phyloP scores from a whole-genome alignment of 2,797 vertebrate genomes.

The Pseudotriccus pelzelni region DNA sequence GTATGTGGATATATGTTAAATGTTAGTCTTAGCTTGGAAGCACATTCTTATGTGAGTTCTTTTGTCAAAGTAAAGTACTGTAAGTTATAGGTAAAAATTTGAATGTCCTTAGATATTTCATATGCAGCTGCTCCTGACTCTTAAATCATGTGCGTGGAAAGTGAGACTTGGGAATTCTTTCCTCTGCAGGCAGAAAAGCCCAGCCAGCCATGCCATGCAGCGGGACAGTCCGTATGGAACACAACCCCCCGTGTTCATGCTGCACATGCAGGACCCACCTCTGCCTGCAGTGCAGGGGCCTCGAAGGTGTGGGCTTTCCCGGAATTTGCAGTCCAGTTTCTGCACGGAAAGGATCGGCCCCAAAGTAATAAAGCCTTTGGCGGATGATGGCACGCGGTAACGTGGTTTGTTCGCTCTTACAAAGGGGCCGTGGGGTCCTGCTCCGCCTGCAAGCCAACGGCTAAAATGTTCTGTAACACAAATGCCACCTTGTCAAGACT shows the following conservation, averaged over 20 bases:
- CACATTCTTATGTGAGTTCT: neutral
- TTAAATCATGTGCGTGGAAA: fast-evolving
- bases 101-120: neutral
- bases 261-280: fast-evolving
- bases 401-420: neutral
- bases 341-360: neutral
- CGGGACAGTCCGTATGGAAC: neutral
- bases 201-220: too few relatives aligned
- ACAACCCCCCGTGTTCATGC: fast-evolving
- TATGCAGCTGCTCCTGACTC: neutral
- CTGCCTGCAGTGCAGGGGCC: fast-evolving
- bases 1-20: neutral
- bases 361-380: neutral
- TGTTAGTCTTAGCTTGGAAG: neutral
- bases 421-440: neutral
- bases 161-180: neutral
- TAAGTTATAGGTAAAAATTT: neutral
- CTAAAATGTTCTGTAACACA: neutral
- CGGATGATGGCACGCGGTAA: neutral
- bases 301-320: neutral
- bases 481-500: neutral
- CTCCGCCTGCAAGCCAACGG: neutral
- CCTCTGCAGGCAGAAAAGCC: neutral
- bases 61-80: neutral
- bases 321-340: neutral